A percentile compares a stretch with the other conserved stretches of the same genome.
These are phyloP conservation scores for Oryzias javanicus DNA, from an alignment of 2,113 vertebrate species.

Conservation along the genomic window DNA sequence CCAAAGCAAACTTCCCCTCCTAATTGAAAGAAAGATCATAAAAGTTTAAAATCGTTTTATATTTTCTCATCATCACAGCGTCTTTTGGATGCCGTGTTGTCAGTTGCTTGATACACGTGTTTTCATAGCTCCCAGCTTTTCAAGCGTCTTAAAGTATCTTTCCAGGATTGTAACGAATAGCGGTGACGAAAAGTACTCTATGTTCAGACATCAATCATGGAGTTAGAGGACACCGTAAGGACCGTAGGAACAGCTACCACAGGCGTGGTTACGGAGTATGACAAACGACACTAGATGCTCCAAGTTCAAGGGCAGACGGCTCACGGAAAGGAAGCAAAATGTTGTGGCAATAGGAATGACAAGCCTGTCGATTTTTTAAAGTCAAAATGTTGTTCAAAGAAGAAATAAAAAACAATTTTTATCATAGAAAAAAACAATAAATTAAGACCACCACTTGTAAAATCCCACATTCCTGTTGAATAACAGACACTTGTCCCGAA, in stretches of 20 bases:
- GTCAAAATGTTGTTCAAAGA: too few species aligned
- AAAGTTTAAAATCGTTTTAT: constrained; percentile 1
- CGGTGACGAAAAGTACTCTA: constrained; percentile 41
- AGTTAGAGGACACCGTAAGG: not conserved
- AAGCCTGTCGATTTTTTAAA: not conserved
- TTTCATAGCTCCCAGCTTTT: constrained; percentile 45
- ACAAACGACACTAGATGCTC: not conserved
- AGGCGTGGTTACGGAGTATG: not conserved
- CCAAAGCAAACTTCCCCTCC: constrained; percentile 49
- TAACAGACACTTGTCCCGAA: constrained; percentile 24
- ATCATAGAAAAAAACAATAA: too few species aligned
- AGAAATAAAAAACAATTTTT: too few species aligned
- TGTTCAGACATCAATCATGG: constrained; percentile 47
- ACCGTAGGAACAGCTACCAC: constrained; percentile 2
- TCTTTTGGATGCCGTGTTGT: constrained; percentile 22
- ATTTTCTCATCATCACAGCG: constrained; percentile 9
- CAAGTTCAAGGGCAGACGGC: not conserved
- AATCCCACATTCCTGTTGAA: constrained; percentile 4
- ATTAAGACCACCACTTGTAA: not conserved
- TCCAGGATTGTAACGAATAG: not conserved
- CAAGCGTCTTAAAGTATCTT: constrained; percentile 44
- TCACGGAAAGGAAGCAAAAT: not conserved
- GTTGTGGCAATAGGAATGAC: not conserved
- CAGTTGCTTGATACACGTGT: constrained; percentile 46
- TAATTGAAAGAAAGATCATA: constrained; percentile 78